Evolutionary conservation across 2,888 invertebrate species (phyloP), one percentile per base, ranked within the genome.

Genomic region (Ormyrus labotus): DNA sequence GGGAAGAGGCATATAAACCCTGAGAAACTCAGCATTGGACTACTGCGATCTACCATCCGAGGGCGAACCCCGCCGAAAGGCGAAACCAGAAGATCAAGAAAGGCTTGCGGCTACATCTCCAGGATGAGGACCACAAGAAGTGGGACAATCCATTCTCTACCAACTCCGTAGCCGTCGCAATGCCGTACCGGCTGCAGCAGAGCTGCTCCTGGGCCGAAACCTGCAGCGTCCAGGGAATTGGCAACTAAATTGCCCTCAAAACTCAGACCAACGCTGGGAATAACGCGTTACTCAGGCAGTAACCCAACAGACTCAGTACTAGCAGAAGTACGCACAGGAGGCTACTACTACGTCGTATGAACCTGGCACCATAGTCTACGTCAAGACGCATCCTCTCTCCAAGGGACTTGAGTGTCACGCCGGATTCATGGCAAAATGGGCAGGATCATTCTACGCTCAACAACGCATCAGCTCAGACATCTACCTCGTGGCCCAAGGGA

Each of bases 1-100:
- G 73, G 76, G 45, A 1, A 13, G 13, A 13, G 13, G 13, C 13
- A 13, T 13, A 13, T 13, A 13, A 13, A 13, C 13, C 13, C 13
- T 13, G 13, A 0, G 13, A 13, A 13, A 13, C 13, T 13, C 13
- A 13, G 13, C 13, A 13, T 13, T 57, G 10, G 83, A 84, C 84
- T 0, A 84, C 84, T 0, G 78, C 85, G 0, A 83, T 78, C 0
- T 85, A 85, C 55, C 85, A 86, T 57, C 84, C 85, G 3, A 74
- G 77, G n/a, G 85, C 84, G 8, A 86, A 86, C 53, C 84, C 84
- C 2, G 83, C 83, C 3, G 81, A 86, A 60, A 13, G 85, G 11
- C 73, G 83, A 2, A 84, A 85, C 45, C 86, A 86, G 53, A 84
- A 85, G 9, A 72, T 86, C 2, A 87, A 87, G 64, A 85, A 85